Conservation (phyloP, 2,888 invertebrate species). For the Chironomus tentans region DNA sequence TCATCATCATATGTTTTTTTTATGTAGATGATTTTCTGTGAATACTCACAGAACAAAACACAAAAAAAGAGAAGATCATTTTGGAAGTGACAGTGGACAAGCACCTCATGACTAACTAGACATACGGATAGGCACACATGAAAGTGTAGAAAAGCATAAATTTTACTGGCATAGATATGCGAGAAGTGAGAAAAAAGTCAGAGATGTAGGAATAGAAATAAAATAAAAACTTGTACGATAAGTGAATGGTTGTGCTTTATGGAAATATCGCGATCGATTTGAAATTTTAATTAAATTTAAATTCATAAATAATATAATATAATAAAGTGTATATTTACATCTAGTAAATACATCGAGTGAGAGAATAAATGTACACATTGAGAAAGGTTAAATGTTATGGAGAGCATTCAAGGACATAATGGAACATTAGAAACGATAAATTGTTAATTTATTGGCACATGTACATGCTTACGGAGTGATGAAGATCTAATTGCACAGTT, state of each 20-base stretch:
- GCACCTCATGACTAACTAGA: slow-evolving; percentile 9
- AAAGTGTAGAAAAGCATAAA: slow-evolving; percentile 26
- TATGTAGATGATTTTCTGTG: no score
- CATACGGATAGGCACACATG: not conserved
- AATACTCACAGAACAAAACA: no score
- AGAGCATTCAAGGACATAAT: slow-evolving; percentile 20
- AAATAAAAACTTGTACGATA: slow-evolving; percentile 15
- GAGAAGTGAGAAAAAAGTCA: not conserved
- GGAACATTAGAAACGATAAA: slow-evolving; percentile 24
- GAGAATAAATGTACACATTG: not conserved
- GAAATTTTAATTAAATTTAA: slow-evolving; percentile 26
- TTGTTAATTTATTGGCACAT: slow-evolving; percentile 23
- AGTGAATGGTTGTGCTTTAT: slow-evolving; percentile 25
- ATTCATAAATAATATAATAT: slow-evolving; percentile 1
- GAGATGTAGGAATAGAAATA: not conserved
- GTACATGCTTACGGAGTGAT: not conserved
- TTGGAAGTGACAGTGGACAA: no score
- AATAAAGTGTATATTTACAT: not conserved
- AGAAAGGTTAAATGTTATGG: slow-evolving; percentile 26
- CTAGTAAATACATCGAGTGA: not conserved
- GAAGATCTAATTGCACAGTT: slow-evolving; percentile 21
- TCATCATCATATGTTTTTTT: no score
- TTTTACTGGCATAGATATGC: no score
- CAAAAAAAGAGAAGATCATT: no score
- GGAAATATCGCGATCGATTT: slow-evolving; percentile 20